phyloP scores from a whole-genome alignment of 1,140 invertebrate genomes.

The Tetranychus urticae region DNA sequence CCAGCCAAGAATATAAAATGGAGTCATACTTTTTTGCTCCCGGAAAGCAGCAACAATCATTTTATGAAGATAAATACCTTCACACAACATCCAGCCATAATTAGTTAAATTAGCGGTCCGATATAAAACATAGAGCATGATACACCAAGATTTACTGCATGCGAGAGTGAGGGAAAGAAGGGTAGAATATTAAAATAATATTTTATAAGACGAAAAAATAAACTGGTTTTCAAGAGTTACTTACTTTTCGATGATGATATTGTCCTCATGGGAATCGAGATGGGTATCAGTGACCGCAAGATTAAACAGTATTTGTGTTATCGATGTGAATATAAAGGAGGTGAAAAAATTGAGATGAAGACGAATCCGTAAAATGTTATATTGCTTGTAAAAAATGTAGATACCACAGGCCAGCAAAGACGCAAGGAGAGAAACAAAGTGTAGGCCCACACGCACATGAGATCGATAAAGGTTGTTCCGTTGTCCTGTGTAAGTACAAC shows the following conservation, averaged over 20 bases:
- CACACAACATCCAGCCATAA: constrained; percentile 35
- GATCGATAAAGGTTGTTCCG: background rate
- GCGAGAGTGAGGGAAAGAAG: background rate
- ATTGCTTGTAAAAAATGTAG: constrained; percentile 1
- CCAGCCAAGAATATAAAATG: constrained; percentile 30
- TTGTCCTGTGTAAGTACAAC: constrained; percentile 4
- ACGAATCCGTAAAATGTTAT: background rate
- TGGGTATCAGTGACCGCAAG: constrained; percentile 2
- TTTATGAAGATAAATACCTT: constrained; percentile 29
- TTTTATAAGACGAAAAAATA: too few relatives aligned
- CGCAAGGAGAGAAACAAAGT: constrained; percentile 2
- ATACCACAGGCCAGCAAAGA: background rate
- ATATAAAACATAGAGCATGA: constrained; percentile 7
- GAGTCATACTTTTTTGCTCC: constrained; percentile 23
- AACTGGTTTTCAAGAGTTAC: background rate
- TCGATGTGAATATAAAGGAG: constrained; percentile 5
- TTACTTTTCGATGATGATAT: constrained; percentile 6
- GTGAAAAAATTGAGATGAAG: constrained; percentile 8
- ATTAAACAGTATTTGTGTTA: background rate
- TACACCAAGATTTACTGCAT: constrained; percentile 5
- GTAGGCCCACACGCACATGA: background rate
- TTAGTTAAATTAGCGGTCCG: constrained; percentile 26
- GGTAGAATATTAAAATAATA: background rate
- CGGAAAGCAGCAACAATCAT: constrained; percentile 28
- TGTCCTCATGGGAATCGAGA: constrained; percentile 1